These are phyloP conservation scores for Cephus pulcher DNA, from an alignment of 2,888 invertebrate species.

Conservation along the genomic window DNA sequence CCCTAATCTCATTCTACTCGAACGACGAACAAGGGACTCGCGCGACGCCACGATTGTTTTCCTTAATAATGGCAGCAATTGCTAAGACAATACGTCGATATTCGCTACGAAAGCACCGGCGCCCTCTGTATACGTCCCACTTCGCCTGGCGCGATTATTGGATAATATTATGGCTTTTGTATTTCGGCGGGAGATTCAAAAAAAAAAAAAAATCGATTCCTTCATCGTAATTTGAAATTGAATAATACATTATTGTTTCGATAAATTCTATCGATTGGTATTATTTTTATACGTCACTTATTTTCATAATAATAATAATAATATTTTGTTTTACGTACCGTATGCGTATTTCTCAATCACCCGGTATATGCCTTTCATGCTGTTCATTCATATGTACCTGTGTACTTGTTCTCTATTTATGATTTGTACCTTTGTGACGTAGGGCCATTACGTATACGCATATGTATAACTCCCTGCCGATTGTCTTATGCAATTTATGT, in stretches of 20 bases:
- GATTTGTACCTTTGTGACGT: neutral
- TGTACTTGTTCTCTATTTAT: neutral
- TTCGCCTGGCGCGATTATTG: neutral
- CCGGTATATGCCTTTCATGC: neutral
- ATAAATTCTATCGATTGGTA: neutral
- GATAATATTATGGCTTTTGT: neutral
- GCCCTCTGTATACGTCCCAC: neutral
- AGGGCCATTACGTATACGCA: neutral
- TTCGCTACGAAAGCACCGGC: constrained; percentile 16
- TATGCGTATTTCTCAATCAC: neutral
- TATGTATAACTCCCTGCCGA: neutral
- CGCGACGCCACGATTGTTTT: constrained; percentile 7
- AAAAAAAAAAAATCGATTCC: neutral
- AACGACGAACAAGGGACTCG: neutral
- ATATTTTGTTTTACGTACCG: accelerated
- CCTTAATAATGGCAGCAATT: constrained; percentile 19
- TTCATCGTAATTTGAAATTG: neutral
- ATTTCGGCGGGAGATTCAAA: neutral
- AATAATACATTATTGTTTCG: neutral
- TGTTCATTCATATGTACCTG: neutral
- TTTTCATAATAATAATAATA: neutral
- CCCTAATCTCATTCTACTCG: neutral
- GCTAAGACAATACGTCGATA: constrained; percentile 17
- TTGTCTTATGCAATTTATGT: neutral
- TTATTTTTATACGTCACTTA: neutral